phyloP scores from a whole-genome alignment of 2,888 invertebrate genomes.

The Drosophila demipolita region DNA sequence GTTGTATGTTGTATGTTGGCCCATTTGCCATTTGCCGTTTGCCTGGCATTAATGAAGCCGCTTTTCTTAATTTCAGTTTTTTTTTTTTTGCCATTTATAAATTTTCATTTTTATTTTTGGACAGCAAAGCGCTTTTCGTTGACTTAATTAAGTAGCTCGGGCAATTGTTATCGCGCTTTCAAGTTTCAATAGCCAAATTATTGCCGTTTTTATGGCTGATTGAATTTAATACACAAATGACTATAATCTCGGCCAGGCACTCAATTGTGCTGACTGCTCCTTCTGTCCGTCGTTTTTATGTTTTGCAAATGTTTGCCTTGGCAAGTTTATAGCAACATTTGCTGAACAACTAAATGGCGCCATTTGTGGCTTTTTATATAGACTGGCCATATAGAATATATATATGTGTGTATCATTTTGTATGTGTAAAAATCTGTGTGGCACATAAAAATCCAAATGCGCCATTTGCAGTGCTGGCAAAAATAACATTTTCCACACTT shows the following conservation, averaged over 20 bases:
- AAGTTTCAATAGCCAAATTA: slow-evolving; percentile 23
- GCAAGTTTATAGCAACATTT: slow-evolving; percentile 75
- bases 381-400: slow-evolving; percentile 41
- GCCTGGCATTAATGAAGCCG: slow-evolving; percentile 64
- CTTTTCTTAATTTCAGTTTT: slow-evolving; percentile 37
- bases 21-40: slow-evolving; percentile 1
- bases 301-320: slow-evolving; percentile 77
- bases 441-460: slow-evolving; percentile 77
- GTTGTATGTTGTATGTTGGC: slow-evolving; percentile 6
- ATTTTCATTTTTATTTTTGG: slow-evolving; percentile 35
- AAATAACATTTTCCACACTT: slow-evolving; percentile 81
- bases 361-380: slow-evolving; percentile 73
- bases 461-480: slow-evolving; percentile 74
- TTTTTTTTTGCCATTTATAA: slow-evolving; percentile 22
- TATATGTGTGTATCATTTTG: slow-evolving; percentile 9
- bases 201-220: slow-evolving; percentile 61
- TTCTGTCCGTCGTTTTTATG: slow-evolving; percentile 66
- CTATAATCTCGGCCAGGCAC: slow-evolving; percentile 26
- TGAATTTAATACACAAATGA: slow-evolving; percentile 40
- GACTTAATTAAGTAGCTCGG: slow-evolving; percentile 59
- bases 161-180: slow-evolving; percentile 53
- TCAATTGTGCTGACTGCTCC: slow-evolving; percentile 27
- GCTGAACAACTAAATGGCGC: slow-evolving; percentile 50
- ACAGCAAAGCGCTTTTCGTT: slow-evolving; percentile 25
- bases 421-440: slow-evolving; percentile 62